These are phyloP conservation scores for Metopia argyrocephala DNA, from an alignment of 2,888 invertebrate species.

Conservation along the genomic window DNA sequence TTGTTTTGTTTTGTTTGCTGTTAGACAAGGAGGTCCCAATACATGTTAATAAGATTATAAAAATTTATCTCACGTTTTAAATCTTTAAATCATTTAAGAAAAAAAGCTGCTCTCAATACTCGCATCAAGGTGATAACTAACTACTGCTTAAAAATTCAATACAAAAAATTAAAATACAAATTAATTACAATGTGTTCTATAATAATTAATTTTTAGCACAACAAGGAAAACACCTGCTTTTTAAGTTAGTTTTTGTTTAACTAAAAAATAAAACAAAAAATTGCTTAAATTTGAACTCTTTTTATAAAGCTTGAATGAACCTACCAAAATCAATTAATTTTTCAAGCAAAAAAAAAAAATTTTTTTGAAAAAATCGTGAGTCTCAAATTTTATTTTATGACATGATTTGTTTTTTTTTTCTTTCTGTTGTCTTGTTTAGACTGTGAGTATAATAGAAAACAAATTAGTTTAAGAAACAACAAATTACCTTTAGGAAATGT, in stretches of 20 bases:
- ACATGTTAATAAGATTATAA: slow-evolving; percentile 40
- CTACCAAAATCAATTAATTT: slow-evolving; percentile 55
- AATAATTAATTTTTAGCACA: slow-evolving; percentile 15
- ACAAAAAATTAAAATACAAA: slow-evolving; percentile 5
- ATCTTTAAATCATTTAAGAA: slow-evolving; percentile 46
- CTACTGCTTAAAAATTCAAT: slow-evolving; percentile 51
- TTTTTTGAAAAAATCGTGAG: slow-evolving; percentile 43
- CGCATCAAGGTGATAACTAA: slow-evolving; percentile 40
- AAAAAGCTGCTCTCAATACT: slow-evolving; percentile 3
- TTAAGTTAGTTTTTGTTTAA: not conserved
- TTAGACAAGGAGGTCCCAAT: slow-evolving; percentile 12
- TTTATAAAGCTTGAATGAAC: not conserved
- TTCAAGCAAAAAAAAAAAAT: not conserved
- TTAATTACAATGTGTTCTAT: slow-evolving; percentile 30
- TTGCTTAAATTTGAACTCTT: not conserved
- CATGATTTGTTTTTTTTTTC: too few species aligned
- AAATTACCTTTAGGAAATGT: slow-evolving; percentile 44
- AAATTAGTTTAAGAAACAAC: slow-evolving; percentile 45
- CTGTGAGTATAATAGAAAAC: slow-evolving; percentile 45
- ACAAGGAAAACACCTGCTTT: slow-evolving; percentile 36
- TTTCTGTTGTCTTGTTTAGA: slow-evolving; percentile 49
- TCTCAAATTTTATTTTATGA: slow-evolving; percentile 52
- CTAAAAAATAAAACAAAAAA: not conserved
- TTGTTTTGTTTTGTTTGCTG: not conserved
- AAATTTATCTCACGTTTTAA: slow-evolving; percentile 61